Base-by-base conservation (phyloP, 2,797 vertebrate species). In the Paedocypris micromegethes region DNA sequence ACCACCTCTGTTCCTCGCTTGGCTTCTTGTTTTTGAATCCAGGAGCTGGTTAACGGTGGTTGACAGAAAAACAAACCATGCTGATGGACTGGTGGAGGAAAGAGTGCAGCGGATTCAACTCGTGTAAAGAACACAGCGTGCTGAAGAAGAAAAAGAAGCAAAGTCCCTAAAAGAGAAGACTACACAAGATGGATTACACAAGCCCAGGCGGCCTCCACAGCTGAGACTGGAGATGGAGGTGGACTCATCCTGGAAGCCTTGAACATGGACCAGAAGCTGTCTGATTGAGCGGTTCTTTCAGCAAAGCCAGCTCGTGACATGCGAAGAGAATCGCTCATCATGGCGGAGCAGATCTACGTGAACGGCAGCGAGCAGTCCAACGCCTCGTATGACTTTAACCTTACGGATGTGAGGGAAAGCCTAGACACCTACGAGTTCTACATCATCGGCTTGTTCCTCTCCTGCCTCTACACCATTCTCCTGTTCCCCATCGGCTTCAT, bases 401-500 rank as follows among this genome's bases (percentile, higher is more conserved):
- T 85, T 1, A 88, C 86, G 0, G 76, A 81, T 73, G 59, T 79
- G 67, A 81, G 45, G 4, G 85, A 85, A 72, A 81, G 47, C 65
- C 71, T 56, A 51, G 86, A 89, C 71, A 85, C 88, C 50, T 89
- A 91, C 72, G 91, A 92, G 9, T 92, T 92, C 41, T 96, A 98
- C 0, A 77, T 90, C 6, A 86, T 96, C 0, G 90, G 93, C 39
- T 93, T 98, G 59, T 94, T 96, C 83, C 87, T 99, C 47, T 99
- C 96, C 0, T 97, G 95, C 52, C 85, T 98, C 9, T 99, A 99
- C 78, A 97, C 95, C 23, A 86, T 97, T 76, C 88, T 98, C 79
- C 94, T 99, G 75, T 99, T 99, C 46, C 97, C 97, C 4, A 96
- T 98, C 0, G 97, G 96, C 73, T 94, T 99, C 46, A 92, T 97